phyloP scores from a whole-genome alignment of 1,140 invertebrate species.

The Tetragonula clypearis region DNA sequence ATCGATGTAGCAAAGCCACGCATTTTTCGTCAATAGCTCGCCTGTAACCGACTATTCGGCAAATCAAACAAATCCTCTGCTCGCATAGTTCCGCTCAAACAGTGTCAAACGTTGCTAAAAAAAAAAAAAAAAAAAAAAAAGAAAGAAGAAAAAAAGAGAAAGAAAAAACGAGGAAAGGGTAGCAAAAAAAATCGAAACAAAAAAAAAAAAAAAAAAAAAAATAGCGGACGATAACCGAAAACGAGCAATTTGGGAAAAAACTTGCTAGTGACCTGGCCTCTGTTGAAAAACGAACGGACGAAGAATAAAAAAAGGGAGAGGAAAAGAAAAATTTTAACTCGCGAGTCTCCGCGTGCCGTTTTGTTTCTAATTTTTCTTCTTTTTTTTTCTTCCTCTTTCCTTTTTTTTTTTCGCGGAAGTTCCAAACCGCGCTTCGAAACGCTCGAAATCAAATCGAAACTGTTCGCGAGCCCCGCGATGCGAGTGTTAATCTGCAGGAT shows the following conservation, averaged over 20 bases:
- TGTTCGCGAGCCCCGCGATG: background rate
- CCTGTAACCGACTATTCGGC: background rate
- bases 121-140: background rate
- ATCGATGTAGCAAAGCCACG: background rate
- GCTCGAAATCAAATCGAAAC: constrained; percentile 15
- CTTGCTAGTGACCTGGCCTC: background rate
- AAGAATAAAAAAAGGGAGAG: background rate
- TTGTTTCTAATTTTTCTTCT: constrained; percentile 1
- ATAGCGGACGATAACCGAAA: background rate
- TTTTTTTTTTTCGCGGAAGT: background rate
- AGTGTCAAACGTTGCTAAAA: background rate
- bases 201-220: background rate
- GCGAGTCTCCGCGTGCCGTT: too few relatives aligned
- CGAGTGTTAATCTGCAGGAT: constrained; percentile 8
- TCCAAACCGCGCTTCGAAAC: background rate
- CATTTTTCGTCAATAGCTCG: background rate
- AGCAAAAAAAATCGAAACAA: background rate
- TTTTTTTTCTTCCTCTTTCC: too few relatives aligned
- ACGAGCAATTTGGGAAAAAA: background rate
- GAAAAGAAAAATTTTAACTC: background rate
- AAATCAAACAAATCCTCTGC: background rate
- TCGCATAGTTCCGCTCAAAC: background rate
- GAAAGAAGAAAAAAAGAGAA: too few relatives aligned
- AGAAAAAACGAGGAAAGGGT: too few relatives aligned
- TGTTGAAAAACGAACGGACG: background rate